phyloP scores from a whole-genome alignment of 2,888 invertebrate genomes.

The Scrobipalpa costella region DNA sequence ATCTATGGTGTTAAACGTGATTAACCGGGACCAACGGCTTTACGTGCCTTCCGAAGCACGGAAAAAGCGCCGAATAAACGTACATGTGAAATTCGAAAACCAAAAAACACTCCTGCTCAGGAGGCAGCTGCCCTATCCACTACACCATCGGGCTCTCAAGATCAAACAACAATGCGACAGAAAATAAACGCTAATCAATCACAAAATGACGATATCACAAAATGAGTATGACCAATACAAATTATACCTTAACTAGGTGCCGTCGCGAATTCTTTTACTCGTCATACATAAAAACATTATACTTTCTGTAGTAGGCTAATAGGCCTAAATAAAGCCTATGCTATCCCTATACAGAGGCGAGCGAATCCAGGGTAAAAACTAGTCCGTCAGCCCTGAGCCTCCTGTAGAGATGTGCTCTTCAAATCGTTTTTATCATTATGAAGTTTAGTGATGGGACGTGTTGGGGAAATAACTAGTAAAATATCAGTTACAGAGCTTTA shows the following conservation, averaged over 20 bases:
- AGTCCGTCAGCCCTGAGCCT: constrained; percentile 46
- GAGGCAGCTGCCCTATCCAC: too few relatives aligned
- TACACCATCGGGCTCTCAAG: too few relatives aligned
- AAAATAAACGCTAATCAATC: not conserved
- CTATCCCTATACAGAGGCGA: not conserved
- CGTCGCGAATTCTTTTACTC: not conserved
- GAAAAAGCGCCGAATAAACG: too few relatives aligned
- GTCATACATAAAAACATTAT: constrained; percentile 9
- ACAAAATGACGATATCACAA: not conserved
- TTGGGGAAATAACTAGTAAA: not conserved
- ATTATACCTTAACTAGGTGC: not conserved
- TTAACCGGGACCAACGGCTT: too few relatives aligned
- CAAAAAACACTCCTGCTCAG: too few relatives aligned
- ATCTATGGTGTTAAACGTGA: too few relatives aligned
- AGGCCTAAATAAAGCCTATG: constrained; percentile 9
- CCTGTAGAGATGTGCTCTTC: constrained; percentile 54
- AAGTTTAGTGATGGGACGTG: constrained; percentile 13
- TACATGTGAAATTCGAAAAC: too few relatives aligned
- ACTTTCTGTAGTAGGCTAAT: constrained; percentile 22
- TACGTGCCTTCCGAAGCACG: too few relatives aligned
- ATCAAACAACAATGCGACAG: too few relatives aligned
- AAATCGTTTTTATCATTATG: constrained; percentile 47
- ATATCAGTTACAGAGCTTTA: too few relatives aligned
- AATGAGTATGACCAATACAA: not conserved
- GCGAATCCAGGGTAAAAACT: constrained; percentile 43